Evolutionary conservation across 2,888 invertebrate species (phyloP).

Genomic region (Celastrina argiolus): DNA sequence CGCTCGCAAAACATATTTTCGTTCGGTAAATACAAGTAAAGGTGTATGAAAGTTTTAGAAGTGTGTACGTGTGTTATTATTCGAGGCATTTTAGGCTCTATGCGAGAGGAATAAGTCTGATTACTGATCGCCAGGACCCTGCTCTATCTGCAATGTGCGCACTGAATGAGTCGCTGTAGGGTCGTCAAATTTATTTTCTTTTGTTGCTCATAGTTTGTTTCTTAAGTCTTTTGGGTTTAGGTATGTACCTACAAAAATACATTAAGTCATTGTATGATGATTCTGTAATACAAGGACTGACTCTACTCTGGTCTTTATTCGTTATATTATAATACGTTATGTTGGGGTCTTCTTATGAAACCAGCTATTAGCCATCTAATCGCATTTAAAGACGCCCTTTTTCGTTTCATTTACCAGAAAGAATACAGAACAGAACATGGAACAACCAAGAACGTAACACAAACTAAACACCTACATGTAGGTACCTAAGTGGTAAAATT

Average conservation of each 20-base stretch:
- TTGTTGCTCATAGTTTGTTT: neutral
- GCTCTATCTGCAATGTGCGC: conserved; percentile 15
- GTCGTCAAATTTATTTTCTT: conserved; percentile 4
- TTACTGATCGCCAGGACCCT: neutral
- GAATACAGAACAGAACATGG: too few species aligned
- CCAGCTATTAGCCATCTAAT: too few species aligned
- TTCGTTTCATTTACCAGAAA: too few species aligned
- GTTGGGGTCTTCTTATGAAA: too few species aligned
- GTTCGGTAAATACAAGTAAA: conserved; percentile 5
- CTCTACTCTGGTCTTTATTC: too few species aligned
- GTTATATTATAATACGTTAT: too few species aligned
- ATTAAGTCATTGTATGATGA: neutral
- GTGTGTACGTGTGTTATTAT: neutral
- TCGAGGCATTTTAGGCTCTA: neutral
- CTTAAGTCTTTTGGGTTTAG: neutral
- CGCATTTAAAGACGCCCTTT: too few species aligned
- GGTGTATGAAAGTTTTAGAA: conserved; percentile 6
- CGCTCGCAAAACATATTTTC: conserved; percentile 6
- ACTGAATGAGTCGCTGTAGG: conserved; percentile 21
- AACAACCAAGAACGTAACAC: too few species aligned
- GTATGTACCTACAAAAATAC: neutral
- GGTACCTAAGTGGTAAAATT: neutral
- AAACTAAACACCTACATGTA: too few species aligned
- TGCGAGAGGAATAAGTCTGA: conserved; percentile 3
- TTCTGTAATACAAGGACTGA: too few species aligned